Evolutionary conservation across 2,113 vertebrate genomes (phyloP).

Genomic region (Sminthopsis crassicaudata): DNA sequence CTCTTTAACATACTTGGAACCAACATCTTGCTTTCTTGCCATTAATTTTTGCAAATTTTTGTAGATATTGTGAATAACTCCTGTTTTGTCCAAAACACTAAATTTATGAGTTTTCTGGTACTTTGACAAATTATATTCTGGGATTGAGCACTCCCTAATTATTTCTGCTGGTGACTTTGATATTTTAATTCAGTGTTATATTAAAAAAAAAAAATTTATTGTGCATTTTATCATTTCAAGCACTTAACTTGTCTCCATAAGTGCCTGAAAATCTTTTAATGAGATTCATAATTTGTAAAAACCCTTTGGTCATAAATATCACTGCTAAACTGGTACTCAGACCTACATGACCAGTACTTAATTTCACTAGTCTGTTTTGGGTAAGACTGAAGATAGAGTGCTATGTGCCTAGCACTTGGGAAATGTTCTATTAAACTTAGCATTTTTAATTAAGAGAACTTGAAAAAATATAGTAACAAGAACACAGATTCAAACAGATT

Average conservation of each 20-base stretch:
- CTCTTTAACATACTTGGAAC: neutral
- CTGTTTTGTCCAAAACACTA: neutral
- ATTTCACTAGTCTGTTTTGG: too few relatives aligned
- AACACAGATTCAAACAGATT: too few relatives aligned
- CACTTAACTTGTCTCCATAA: neutral
- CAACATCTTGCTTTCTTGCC: neutral
- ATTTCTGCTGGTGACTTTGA: neutral
- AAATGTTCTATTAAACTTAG: too few relatives aligned
- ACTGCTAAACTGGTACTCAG: neutral
- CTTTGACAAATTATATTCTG: neutral
- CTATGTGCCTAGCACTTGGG: too few relatives aligned
- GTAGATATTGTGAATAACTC: neutral
- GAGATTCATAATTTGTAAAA: neutral
- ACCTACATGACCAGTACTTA: too few relatives aligned
- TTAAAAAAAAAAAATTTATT: neutral
- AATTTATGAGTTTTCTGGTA: neutral
- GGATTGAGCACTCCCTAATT: neutral
- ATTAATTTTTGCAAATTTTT: neutral
- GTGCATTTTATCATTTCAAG: neutral
- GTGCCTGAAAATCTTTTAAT: neutral
- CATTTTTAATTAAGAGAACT: too few relatives aligned
- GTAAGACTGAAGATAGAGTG: too few relatives aligned
- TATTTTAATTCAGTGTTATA: neutral
- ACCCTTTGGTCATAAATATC: neutral
- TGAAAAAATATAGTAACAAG: too few relatives aligned